Evolutionary conservation across 1,140 invertebrate genomes (phyloP), one percentile per base, ranked within the genome.

Genomic region (Holcopasites calliopsidis): DNA sequence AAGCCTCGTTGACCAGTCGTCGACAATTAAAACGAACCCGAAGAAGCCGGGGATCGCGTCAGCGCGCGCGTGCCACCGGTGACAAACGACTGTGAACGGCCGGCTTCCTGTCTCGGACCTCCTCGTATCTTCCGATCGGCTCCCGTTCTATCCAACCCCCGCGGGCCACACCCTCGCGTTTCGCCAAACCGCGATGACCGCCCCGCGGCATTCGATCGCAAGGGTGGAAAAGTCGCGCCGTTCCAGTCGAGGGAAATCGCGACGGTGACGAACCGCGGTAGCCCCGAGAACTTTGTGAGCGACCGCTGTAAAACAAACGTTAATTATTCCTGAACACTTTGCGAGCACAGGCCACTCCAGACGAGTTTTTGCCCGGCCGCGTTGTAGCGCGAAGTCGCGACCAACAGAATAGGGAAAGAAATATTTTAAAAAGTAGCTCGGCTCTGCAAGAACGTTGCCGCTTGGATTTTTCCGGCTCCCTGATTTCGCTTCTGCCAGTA

Each of bases 21-120:
- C 80, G 75, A 78, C 87, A 85, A 89, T 88, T 88, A 87, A 85
- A 87, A 82, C 85, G 72, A 76, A 79, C 78, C 58, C 78, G 71
- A 84, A 76, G 82, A 85, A 83, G 42, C 66, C 76, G 23, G 77
- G 42, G 42, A 62, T 80, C 60, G 44, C 68, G 68, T 58, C 42
- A 54, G 35, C 40, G 33, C 50, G 55, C 55, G 38, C 60, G 40
- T 52, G 44, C 50, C 40, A 33, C n/a, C 49, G 33, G 65, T 62
- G 61, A 52, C 62, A 42, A 64, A 31, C 64, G 11, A 28, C 28
- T 6, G 23, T 6, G 10, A 11, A 26, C 38, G 21, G 13, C 23
- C 44, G 1, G 11, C 13, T 11, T 40, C 62, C 35, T 13, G 13
- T 40, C 33, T 21, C 7, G 8, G 13, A 28, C 7, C 50, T 13